Evolutionary conservation across 2,888 invertebrate species (phyloP), one percentile per base, ranked within the genome.

Genomic region (Agrilus cyanescens): DNA sequence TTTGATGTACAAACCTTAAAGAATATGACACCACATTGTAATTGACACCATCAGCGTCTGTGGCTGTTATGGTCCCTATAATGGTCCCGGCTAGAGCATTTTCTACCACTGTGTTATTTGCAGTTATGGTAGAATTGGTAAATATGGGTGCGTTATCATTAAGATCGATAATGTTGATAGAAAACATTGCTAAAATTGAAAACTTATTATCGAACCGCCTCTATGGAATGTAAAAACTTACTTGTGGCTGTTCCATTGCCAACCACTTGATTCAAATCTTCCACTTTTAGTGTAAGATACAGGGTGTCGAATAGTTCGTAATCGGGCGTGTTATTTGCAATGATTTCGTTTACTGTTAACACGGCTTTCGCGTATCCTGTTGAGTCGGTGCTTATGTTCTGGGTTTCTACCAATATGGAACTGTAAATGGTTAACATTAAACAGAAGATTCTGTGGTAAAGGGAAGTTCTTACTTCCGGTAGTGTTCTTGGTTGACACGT

Each of bases 61-160:
- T 71, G 4, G 80, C 80, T 29, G 65, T 63, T 13, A 81, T 68
- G 4, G 71, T 68, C n/a, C 77, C 78, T 43, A 80, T 72, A 30
- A 73, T 60, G 2, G 68, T 67, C 10, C 62, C 67, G 5, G 51
- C 48, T 12, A 56, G 59, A 0, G 76, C 69, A 54, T 68, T 65
- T 62, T 82, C 81, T 1, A 70, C 62, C 3, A 80, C 76, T 39
- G 53, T 55, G 44, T 68, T 59, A n/a, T 52, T 46, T 4, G 70
- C 68, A 2, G 51, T 52, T 36, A 74, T 55, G 2, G 71, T 68
- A 1, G 68, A 68, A 1, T 55, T 48, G 1, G 61, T 60, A 68
- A 80, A 80, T 37, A 65, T 48, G 3, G 82, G 82, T 2, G 63
- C 45, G 57, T 78, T 78, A 61, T 82, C 81, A 55, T 80, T 80